Evolutionary conservation across 2,113 vertebrate genomes (phyloP), one percentile per base, ranked within the genome.

Genomic region (Tyrannus savana): DNA sequence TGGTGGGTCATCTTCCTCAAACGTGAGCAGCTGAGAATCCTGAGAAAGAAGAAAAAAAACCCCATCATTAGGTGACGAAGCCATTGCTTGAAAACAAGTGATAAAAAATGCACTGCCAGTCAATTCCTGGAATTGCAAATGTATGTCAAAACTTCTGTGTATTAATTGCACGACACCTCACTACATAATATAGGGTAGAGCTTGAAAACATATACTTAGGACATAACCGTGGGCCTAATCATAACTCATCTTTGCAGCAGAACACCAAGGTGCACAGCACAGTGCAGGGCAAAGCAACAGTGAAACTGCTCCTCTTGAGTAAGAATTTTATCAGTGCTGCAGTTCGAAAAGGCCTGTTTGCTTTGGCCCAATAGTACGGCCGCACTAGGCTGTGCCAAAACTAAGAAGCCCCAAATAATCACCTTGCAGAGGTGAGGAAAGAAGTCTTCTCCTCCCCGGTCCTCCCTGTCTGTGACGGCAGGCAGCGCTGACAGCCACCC

Each of bases 1-100:
- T 33, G 97, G 73, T 58, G 74, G 84, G 7, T 79, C 97, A 91
- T 99, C 98, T 52, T 99, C 98, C 93, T 98, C 97, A 97, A 99
- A 99, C 0, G 94, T 97, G 44, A 99, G 95, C 76, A 97, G 71
- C 71, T 98, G 79, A 3, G 97, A 97, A 55, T 97, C 98, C 99
- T 99, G 95, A 76, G 76, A 82, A 77, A 72, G 28, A 52, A 91
- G 28, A 56, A 55, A 42, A 55, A 42, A 56, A n/a, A 91, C 44
- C 15, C 1, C 15, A 80, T 71, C 1, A 1, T 92, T 74, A 93
- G 83, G 13, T 71, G 75, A 84, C 0, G 2, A 90, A 73, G 16
- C 10, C 30, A 44, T 49, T 6, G 1, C 58, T 76, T 87, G 27
- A 73, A 82, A 71, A 85, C 5, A 10, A 77, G 37, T 4, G 39